Base-by-base conservation (phyloP, 2,113 vertebrate genomes). In the Oxyruncus cristatus region DNA sequence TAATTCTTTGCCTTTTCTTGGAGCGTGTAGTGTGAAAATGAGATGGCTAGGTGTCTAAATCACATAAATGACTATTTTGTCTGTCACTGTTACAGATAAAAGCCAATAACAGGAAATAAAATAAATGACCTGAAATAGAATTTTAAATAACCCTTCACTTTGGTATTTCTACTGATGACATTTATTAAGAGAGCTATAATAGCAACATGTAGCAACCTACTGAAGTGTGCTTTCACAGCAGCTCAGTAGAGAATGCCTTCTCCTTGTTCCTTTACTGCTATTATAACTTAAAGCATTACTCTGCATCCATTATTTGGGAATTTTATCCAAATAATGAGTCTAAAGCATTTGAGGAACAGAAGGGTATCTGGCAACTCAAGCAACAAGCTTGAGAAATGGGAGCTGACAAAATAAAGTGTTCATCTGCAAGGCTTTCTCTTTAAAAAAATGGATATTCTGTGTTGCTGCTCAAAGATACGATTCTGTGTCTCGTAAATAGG, bases 1-100 rank as follows among this genome's bases (percentile, higher is more conserved):
- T 82, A 75, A 76, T 78, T 93, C 75, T 89, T 74, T 91, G 76
- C 58, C 52, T 96, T 88, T 86, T 72, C 70, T 86, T 75, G 89
- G 62, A 92, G 33, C 41, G 65, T 4, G 23, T 80, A 37, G n/a
- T 74, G 79, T 16, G 46, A 83, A 97, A 93, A 93, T 86, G 74
- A 84, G 90, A 91, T 85, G 63, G 79, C 49, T 75, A 58, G 81
- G 49, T 92, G 77, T 95, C 86, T 91, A 72, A 89, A 82, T 91
- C 70, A 78, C 79, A 82, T 35, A 93, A 66, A 30, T 74, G 30
- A 80, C 72, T 90, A 7, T 81, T 95, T 79, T 76, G 56, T 90
- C 61, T 84, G 90, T 84, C 63, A 47, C 27, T 53, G 26, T 72
- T 74, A 58, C 17, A 90, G 71, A 52, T 52, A 93, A 68, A 84